Conservation (phyloP, 1,140 invertebrate genomes). For the Pantala flavescens region DNA sequence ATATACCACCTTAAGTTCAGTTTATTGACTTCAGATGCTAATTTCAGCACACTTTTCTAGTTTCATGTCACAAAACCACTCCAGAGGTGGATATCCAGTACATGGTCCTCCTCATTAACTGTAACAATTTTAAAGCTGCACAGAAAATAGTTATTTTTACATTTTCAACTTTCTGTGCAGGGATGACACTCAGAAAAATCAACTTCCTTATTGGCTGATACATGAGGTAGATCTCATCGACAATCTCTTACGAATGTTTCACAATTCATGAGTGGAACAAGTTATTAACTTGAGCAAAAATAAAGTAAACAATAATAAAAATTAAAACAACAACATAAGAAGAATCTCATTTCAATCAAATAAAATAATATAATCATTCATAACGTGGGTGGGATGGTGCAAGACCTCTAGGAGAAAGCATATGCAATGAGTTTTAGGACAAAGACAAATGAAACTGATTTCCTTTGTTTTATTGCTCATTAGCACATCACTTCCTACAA, state of each 20-base stretch:
- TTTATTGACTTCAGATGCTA: too few species aligned
- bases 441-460: not conserved
- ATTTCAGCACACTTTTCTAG: too few species aligned
- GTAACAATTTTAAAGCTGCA: not conserved
- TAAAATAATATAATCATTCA: conserved; percentile 9
- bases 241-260: conserved; percentile 10
- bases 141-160: not conserved
- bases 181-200: not conserved
- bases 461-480: not conserved
- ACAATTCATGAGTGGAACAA: conserved; percentile 2
- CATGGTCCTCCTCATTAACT: not conserved
- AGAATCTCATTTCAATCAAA: conserved; percentile 7
- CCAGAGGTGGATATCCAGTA: too few species aligned
- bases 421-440: not conserved
- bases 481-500: not conserved
- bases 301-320: not conserved
- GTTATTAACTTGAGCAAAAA: not conserved
- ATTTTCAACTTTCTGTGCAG: not conserved
- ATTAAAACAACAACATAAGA: conserved; percentile 3
- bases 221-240: conserved; percentile 5
- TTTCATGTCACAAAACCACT: too few species aligned
- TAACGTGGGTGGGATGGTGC: not conserved
- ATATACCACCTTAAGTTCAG: too few species aligned
- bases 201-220: not conserved
- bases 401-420: not conserved